Base-by-base conservation (phyloP, 2,888 invertebrate species). In the Apamea sordens region DNA sequence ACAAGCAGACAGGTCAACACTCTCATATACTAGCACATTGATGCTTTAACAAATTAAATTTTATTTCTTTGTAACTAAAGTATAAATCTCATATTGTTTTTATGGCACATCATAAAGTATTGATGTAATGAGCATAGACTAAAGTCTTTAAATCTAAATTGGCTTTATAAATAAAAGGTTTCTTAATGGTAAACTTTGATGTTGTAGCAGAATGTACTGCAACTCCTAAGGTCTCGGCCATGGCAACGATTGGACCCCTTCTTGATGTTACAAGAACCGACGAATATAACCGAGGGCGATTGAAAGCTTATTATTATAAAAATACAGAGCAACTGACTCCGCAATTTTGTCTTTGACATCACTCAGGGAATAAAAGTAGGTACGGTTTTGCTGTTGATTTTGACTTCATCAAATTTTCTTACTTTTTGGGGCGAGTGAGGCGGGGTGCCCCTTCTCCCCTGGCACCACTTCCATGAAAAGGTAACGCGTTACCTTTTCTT, bases 1-100 rank as follows among this genome's bases (percentile, higher is more conserved):
- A 86, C 87, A 78, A 81, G 84, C 80, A 90, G 87, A 87, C 89
- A 86, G 89, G 88, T 86, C 90, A 89, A 85, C 63, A 82, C 53
- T 70, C 91, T 83, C 83, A 70, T 89, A 82, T 77, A 80, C 61
- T 64, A 15, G 59, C 44, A 61, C 59, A 73, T 74, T 32, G 63
- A n/a, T 59, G 61, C 24, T 73, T 50, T 64, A 13, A 73, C 53
- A 73, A 83, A 85, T 82, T 77, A 80, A 83, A 81, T 86, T 76
- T 82, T 73, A 79, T 79, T 75, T 72, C 28, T 78, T 65, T 50
- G 73, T 44, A 67, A 53, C 71, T 73, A 44, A 71, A n/a, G n/a
- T 61, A 70, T 47, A 70, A 67, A 79, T 67, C 70, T 44, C 36
- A 67, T 64, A 47, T 56, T 56, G 64, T 32, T 85, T 83, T 87